These are phyloP conservation scores for Nemurella pictetii DNA, from an alignment of 2,888 invertebrate genomes.

Conservation along the genomic window DNA sequence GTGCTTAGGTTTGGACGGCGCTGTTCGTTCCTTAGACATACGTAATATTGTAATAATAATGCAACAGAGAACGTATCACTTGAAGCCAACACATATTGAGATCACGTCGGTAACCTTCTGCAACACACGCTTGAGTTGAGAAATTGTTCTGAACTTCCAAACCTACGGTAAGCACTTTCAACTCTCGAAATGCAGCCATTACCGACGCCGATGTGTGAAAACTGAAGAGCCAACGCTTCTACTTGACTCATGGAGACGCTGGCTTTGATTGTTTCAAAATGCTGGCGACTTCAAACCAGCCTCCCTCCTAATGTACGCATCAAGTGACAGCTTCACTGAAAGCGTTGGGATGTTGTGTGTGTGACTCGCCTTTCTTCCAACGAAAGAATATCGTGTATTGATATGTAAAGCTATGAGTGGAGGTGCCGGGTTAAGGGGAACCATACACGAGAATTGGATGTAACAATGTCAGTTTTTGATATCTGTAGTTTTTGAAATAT, in stretches of 20 bases:
- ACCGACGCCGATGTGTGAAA: not conserved
- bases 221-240: too few relatives aligned
- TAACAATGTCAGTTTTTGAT: not conserved
- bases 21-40: not conserved
- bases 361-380: not conserved
- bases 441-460: not conserved
- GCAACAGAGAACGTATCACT: not conserved
- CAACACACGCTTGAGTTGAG: not conserved
- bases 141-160: not conserved
- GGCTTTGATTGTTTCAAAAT: not conserved
- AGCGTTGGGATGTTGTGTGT: not conserved
- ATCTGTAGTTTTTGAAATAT: too few relatives aligned
- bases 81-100: not conserved
- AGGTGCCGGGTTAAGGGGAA: not conserved
- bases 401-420: too few relatives aligned
- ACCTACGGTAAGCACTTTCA: not conserved
- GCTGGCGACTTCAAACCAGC: not conserved
- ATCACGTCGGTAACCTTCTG: not conserved
- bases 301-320: not conserved
- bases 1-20: not conserved
- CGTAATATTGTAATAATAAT: not conserved
- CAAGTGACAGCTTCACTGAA: not conserved
- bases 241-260: not conserved
- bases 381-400: too few relatives aligned
- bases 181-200: not conserved